Base-by-base conservation (phyloP, 2,113 vertebrate species). In the Vimba vimba region DNA sequence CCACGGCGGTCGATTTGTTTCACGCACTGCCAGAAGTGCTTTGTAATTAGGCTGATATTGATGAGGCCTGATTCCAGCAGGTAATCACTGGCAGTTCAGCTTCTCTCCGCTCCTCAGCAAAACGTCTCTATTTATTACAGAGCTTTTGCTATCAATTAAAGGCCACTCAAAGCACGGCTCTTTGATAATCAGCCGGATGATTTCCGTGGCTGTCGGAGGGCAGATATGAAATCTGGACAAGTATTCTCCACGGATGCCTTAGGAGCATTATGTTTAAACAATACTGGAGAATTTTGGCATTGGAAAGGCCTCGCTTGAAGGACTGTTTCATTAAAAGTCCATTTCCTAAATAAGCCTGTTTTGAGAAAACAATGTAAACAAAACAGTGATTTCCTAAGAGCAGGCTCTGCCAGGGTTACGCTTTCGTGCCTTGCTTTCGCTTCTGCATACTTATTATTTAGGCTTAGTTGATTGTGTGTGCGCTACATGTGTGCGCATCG, bases 31-130 rank as follows among this genome's bases (percentile, higher is more conserved):
- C 94, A 94, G 92, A 91, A 93, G 92, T 90, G 92, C 93, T 95
- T 93, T 94, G 93, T 94, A 94, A 94, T 95, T 94, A 95, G 92
- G 89, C 90, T 93, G 93, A 94, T 94, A 93, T 93, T 94, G 94
- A 95, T 94, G 93, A 94, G 90, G 91, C 88, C 91, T 93, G 93
- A 94, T 93, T 94, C 92, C 93, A 92, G 92, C 93, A 94, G 94
- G 92, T 95, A 94, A 94, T 94, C 91, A 91, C 92, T 92, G 92
- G 92, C 93, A 88, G 71, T 92, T 93, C 91, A 87, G 90, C 88
- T 91, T 92, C 92, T 93, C 92, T 91, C 92, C 90, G 87, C 92
- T 89, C 88, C 93, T 93, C 92, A 91, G 92, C 92, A 91, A 90
- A 94, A 94, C 85, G 94, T 95, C 94, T 94, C 92, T 92, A 92